Base-by-base conservation (phyloP, 1,140 invertebrate genomes). In the Brachionus manjavacas region DNA sequence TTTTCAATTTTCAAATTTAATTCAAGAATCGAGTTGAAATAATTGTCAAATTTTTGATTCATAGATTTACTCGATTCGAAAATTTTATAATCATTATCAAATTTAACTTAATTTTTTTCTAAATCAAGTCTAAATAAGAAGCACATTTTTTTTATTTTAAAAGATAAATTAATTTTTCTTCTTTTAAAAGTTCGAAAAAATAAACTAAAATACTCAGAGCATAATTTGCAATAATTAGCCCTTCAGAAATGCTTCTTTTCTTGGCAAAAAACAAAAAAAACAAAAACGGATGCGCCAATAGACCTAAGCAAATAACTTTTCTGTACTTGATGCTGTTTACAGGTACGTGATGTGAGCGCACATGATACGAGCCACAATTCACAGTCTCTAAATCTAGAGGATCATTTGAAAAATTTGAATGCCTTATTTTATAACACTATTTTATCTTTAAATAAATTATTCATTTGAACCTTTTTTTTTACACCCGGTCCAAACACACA, bases 1-100 rank as follows among this genome's bases (percentile, higher is more conserved):
- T 60, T 60, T 72, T 41, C 8, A 12, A 72, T 16, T 72, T 72
- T 39, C 20, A 20, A 72, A 41, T 72, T 72, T 20, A 72, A 72
- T 41, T 41, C 16, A 72, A 39, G 31, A 41, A 16, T 68, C 68
- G 31, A 72, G 16, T 16, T 20, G 8, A 68, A 68, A 68, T 31
- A 28, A 43, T 31, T 68, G 11, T 31, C 12, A 7, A 68, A 68
- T 68, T 68, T 11, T 31, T 68, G 66, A 68, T 68, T 68, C 66
- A 68, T 68, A 31, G 31, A 68, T 68, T 68, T 68, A 39, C 25
- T 68, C 66, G 66, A 68, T 68, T 68, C 31, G n/a, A 68, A 68
- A 31, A n/a, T 14, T 8, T 31, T 68, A 14, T 31, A 68, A 31
- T 68, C 66, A 68, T 68, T 68, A 68, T 68, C n/a, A 31, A n/a